Base-by-base conservation (phyloP, 2,888 invertebrate genomes). In the Agrochola lychnidis region DNA sequence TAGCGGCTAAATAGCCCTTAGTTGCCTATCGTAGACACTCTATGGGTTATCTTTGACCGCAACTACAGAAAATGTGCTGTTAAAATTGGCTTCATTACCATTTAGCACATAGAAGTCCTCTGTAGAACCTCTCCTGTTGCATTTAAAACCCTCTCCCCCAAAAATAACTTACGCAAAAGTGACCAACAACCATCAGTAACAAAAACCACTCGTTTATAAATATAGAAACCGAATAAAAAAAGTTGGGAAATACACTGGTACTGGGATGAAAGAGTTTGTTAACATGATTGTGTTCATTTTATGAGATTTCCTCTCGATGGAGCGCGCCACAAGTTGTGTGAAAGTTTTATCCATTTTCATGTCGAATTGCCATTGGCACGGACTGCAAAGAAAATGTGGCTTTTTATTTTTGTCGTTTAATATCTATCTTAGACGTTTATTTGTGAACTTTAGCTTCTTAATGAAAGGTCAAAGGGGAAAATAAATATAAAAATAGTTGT, bases 201-300 rank as follows among this genome's bases (percentile, higher is more conserved):
- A 51, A 64, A 64, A 40, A 25, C 48, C 22, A 48, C 25, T 57
- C 61, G 14, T 73, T 74, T 25, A 45, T 36, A 16, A 64, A 48
- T 73, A 74, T 42, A 76, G 36, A 14, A 70, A 56, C 36, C 16
- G 16, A 70, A 76, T 71, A 51, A 66, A 57, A 30, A 73, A 81
- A 70, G 66, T 78, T 81, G 19, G 16, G 14, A 53, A 73, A 73
- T 73, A 82, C 73, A 69, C 53, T 70, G 56, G 69, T 62, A 67
- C 63, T 36, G 63, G 59, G 56, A 69, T 70, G 72, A 67, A 77
- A 72, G 69, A 82, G 66, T 82, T 81, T 82, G 78, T 71, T 53
- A 78, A 70, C 78, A 69, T 71, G 70, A 78, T 82, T 78, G 67
- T 70, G 73, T 78, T 82, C 78, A 78, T 82, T 81, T 78, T 73